Conservation (phyloP, 2,888 invertebrate species). For the Pollenia amentaria region DNA sequence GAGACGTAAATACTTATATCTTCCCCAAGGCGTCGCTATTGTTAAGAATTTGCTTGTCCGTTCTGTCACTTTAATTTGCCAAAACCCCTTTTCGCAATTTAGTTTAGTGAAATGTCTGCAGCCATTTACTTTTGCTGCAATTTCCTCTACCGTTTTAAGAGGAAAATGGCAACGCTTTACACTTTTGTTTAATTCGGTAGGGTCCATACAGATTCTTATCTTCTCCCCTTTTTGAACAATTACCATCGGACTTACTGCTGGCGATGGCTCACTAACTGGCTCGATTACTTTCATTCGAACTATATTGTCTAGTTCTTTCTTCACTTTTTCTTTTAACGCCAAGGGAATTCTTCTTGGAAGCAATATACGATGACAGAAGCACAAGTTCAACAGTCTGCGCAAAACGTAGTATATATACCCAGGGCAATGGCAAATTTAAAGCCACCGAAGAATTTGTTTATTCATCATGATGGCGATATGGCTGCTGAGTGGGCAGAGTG, state of each 20-base stretch:
- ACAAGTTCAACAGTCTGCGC: not conserved
- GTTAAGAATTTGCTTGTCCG: not conserved
- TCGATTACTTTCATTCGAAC: constrained; percentile 7
- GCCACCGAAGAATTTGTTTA: constrained; percentile 32
- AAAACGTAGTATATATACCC: constrained; percentile 2
- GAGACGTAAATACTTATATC: constrained; percentile 6
- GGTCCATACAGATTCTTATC: constrained; percentile 9
- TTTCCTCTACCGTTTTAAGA: constrained; percentile 18
- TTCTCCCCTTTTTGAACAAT: not conserved
- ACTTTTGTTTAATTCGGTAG: not conserved
- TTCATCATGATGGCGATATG: constrained; percentile 27
- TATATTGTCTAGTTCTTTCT: not conserved
- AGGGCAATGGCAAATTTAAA: constrained; percentile 26
- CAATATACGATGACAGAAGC: constrained; percentile 10
- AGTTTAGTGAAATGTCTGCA: not conserved
- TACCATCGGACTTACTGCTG: not conserved
- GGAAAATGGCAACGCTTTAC: not conserved
- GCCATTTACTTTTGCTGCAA: not conserved
- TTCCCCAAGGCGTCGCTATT: not conserved
- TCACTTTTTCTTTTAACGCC: too few relatives aligned
- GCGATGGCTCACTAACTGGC: not conserved
- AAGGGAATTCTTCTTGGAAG: too few relatives aligned
- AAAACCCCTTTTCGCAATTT: not conserved
- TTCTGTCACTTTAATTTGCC: not conserved
- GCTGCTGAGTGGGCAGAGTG: not conserved